Evolutionary conservation across 2,888 invertebrate genomes (phyloP).

Genomic region (Melinaea menophilus): DNA sequence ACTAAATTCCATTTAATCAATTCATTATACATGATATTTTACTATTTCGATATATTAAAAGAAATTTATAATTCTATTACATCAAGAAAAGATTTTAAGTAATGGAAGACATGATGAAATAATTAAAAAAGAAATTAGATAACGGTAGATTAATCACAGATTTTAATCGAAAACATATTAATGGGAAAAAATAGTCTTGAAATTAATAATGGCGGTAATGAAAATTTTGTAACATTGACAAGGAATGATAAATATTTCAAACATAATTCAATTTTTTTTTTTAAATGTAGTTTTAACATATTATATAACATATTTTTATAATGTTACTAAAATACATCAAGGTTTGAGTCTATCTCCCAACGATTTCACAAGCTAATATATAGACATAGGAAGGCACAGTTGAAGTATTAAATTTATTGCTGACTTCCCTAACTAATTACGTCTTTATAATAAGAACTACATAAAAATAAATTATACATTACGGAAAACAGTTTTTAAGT

Average conservation of each 20-base stretch:
- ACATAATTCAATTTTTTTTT: too few relatives aligned
- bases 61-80: constrained; percentile 13
- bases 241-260: too few relatives aligned
- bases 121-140: background rate
- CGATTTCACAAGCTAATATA: constrained; percentile 70
- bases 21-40: constrained; percentile 34
- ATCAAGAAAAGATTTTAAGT: constrained; percentile 13
- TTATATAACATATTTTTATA: constrained; percentile 25
- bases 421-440: constrained; percentile 71
- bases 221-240: too few relatives aligned
- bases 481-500: constrained; percentile 9
- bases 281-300: constrained; percentile 36
- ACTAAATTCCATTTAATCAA: constrained; percentile 75
- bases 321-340: constrained; percentile 56
- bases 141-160: background rate
- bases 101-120: constrained; percentile 16
- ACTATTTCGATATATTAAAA: constrained; percentile 15
- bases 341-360: constrained; percentile 63
- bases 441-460: constrained; percentile 48
- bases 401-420: constrained; percentile 78
- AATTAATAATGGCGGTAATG: background rate
- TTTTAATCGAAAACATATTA: background rate
- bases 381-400: constrained; percentile 79
- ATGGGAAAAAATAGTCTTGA: background rate
- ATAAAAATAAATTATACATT: constrained; percentile 30